Evolutionary conservation across 2,797 vertebrate species (phyloP).

Genomic region (Avahi laniger): DNA sequence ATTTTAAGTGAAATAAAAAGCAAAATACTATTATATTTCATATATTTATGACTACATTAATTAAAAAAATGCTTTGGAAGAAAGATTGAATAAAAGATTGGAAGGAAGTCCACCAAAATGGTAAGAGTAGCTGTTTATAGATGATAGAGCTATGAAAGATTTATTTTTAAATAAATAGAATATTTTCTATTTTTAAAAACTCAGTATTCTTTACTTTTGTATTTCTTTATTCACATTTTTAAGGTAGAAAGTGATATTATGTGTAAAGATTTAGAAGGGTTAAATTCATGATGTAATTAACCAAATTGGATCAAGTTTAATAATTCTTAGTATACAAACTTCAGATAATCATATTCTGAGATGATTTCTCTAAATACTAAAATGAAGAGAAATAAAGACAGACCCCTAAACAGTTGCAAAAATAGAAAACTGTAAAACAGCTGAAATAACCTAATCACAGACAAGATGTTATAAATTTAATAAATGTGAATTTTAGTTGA

Average conservation of each 20-base stretch:
- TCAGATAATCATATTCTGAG: neutral
- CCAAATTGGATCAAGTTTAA: neutral
- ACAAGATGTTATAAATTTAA: neutral
- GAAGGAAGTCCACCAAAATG: neutral
- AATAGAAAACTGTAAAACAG: neutral
- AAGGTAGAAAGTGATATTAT: neutral
- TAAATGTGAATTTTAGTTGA: neutral
- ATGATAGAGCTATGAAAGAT: neutral
- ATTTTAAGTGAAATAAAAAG: constrained; percentile 32
- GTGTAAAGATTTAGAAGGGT: neutral
- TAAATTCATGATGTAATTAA: neutral
- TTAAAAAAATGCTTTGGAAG: neutral
- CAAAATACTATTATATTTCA: neutral
- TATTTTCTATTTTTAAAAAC: neutral
- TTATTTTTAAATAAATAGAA: neutral
- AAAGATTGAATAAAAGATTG: neutral
- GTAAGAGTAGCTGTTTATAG: neutral
- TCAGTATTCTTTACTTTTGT: neutral
- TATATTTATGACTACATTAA: neutral
- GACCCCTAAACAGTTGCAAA: neutral
- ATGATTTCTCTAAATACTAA: constrained; percentile 15
- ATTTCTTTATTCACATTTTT: neutral
- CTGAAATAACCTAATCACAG: neutral
- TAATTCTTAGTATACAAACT: neutral
- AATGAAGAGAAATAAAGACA: constrained; percentile 11